Evolutionary conservation across 2,113 vertebrate species (phyloP), one percentile per base, ranked within the genome.

Genomic region (Rhadina sibilatrix): DNA sequence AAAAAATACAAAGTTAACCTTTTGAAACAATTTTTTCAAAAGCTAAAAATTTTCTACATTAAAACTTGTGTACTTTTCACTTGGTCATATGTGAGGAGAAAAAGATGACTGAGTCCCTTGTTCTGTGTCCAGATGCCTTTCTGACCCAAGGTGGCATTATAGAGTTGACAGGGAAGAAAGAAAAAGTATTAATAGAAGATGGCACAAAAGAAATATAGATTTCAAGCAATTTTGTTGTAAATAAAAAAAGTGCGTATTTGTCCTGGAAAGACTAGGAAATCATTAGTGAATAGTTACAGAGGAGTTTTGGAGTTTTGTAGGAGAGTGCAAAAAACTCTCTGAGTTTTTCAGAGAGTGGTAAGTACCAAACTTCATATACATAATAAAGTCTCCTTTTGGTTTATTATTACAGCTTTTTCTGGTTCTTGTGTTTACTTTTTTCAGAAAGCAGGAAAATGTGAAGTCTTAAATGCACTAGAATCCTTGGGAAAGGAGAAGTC

Each of bases 371-470:
- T 87, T 74, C 2, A 3, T 12, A 40, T 37, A 24, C 5, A 14
- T 88, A 12, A 5, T 50, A 16, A 37, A n/a, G 7, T 42, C 33
- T 74, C 11, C 15, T 52, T 87, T 85, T 74, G 21, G 20, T 71
- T 79, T 85, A 65, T 40, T 52, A 8, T n/a, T 35, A 16, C 49
- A 27, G 54, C 15, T n/a, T 89, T 47, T 94, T 91, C 40, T 80
- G 4, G 10, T 89, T 54, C 59, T 74, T 56, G 11, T 87, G n/a
- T 81, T 77, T 40, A 17, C 44, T 2, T 78, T 79, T 95, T 96
- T 50, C 94, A 98, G 98, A 89, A 94, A 88, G 44, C 59, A 60
- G 46, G 44, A 97, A 91, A 88, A 72, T 22, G 35, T 42, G 64
- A 82, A 72, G 63, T 53, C 22, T 28, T 79, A 53, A 56, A 78